A percentile compares a stretch with the other conserved stretches of the same genome.
Evolutionary conservation across 2,888 invertebrate species (phyloP).

Genomic region (Strigamia transsilvanica): DNA sequence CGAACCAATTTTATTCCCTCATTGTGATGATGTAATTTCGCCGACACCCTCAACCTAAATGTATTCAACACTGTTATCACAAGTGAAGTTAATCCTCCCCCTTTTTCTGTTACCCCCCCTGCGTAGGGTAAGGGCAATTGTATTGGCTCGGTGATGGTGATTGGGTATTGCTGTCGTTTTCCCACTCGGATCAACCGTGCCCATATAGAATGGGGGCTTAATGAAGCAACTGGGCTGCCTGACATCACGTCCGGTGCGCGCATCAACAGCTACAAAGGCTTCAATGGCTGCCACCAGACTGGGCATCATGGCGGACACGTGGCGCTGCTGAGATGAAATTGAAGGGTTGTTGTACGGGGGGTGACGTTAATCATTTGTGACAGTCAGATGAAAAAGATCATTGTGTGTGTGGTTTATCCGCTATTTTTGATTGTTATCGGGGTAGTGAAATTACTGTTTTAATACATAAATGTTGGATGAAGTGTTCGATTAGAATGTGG

Average conservation of each 20-base stretch:
- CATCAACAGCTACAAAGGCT: slow-evolving; percentile 11
- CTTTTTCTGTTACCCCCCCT: neutral
- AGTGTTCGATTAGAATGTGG: too few species aligned
- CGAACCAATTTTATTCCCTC: neutral
- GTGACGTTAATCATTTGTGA: slow-evolving; percentile 12
- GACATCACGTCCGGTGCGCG: slow-evolving; percentile 22
- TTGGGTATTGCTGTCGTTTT: slow-evolving; percentile 45
- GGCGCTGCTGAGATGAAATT: neutral
- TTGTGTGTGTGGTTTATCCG: neutral
- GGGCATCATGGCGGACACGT: neutral
- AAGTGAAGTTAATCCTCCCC: slow-evolving; percentile 45
- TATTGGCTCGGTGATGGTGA: slow-evolving; percentile 16
- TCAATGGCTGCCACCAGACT: slow-evolving; percentile 29
- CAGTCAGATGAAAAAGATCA: slow-evolving; percentile 9
- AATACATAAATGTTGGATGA: neutral
- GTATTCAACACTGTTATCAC: slow-evolving; percentile 26
- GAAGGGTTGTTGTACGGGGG: neutral
- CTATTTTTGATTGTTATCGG: neutral
- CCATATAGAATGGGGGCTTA: slow-evolving; percentile 28
- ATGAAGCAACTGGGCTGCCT: slow-evolving; percentile 28
- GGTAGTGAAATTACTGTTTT: neutral
- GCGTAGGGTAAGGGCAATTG: neutral
- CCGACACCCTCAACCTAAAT: neutral
- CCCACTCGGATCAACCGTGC: slow-evolving; percentile 37
- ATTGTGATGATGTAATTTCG: neutral